phyloP scores from a whole-genome alignment of 2,113 vertebrate species.

The Saguinus midas region DNA sequence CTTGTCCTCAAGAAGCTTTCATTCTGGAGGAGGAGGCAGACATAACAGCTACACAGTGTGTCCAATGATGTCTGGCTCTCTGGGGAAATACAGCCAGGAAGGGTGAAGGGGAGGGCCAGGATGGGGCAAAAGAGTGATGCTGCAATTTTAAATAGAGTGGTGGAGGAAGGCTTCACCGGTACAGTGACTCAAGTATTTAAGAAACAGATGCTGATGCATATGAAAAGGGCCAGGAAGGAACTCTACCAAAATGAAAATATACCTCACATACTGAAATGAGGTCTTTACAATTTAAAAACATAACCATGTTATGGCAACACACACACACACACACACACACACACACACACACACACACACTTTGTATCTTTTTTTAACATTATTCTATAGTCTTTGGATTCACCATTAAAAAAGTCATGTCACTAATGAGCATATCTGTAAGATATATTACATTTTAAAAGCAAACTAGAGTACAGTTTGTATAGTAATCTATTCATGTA shows the following conservation, averaged over 20 bases:
- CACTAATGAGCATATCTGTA: neutral
- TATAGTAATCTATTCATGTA: neutral
- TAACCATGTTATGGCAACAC: neutral
- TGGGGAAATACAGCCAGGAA: neutral
- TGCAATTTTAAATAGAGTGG: too few relatives aligned
- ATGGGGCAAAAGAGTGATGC: fast-evolving
- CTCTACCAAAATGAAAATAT: neutral
- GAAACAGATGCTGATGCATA: neutral
- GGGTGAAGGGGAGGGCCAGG: neutral
- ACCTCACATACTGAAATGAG: neutral
- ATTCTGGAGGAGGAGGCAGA: neutral
- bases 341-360: too few relatives aligned
- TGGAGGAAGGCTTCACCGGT: neutral
- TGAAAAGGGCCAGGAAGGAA: neutral
- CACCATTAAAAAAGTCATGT: neutral
- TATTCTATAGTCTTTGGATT: neutral
- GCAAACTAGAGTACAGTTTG: neutral
- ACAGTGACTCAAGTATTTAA: neutral
- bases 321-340: too few relatives aligned
- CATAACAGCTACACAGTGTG: too few relatives aligned
- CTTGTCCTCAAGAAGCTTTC: neutral
- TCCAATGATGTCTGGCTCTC: neutral
- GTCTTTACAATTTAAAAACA: neutral
- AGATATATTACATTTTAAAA: neutral
- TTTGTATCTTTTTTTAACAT: neutral